Evolutionary conservation across 2,113 vertebrate species (phyloP), one percentile per base, ranked within the genome.

Genomic region (Sylvietta virens): DNA sequence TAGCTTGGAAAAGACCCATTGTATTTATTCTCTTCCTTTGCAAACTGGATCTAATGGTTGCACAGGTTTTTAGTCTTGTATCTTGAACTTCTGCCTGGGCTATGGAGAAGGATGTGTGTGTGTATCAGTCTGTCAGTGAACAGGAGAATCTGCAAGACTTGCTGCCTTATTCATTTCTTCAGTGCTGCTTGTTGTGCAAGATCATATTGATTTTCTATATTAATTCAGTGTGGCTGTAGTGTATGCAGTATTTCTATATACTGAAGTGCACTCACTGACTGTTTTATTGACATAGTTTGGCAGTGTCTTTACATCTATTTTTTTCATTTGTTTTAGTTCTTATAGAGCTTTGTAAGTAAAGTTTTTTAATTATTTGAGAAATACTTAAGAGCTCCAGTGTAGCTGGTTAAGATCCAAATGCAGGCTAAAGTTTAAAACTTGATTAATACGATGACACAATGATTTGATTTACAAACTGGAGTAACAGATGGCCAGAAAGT

Each of bases 181-280:
- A 82, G 80, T 91, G 71, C 64, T 96, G 78, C 90, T 93, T 88
- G 10, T 58, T 95, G 77, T 92, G 95, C 51, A 88, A 94, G 95
- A 79, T 91, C 89, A 90, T 92, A 97, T 53, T 96, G 97, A 97
- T 97, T 95, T 94, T 92, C 69, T 90, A 1, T 94, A 96, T 96
- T 96, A 97, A 90, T 95, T 91, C 90, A 69, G 60, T 73, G 91
- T 90, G 92, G 39, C 90, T 84, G 84, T 76, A 53, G 51, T 0
- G 0, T 50, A 74, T 91, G 67, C 51, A 51, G 90, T 95, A 86
- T 96, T 96, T 96, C 89, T 94, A n/a, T 94, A n/a, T 90, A 81
- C 53, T 88, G 53, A 95, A 88, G 48, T 72, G 30, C 71, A 35
- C 62, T 95, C 51, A 53, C 50, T 50, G 40, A 65, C 74, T 88